phyloP scores from a whole-genome alignment of 2,888 invertebrate genomes.

The Anaspis maculata region DNA sequence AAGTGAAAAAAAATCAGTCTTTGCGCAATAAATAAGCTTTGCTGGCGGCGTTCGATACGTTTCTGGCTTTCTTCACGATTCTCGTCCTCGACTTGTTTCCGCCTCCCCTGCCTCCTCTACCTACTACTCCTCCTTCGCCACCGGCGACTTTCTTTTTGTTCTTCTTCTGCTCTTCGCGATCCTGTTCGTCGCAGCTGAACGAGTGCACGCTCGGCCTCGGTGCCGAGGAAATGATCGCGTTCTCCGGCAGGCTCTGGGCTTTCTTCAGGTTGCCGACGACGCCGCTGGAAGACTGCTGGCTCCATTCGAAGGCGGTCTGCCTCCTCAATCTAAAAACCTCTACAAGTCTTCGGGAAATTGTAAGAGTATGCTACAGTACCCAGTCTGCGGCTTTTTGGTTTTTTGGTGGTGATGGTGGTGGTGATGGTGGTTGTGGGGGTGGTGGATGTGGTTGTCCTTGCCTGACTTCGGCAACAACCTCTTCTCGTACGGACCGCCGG shows the following conservation, averaged over 20 bases:
- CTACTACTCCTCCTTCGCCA: too few species aligned
- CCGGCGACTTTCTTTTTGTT: too few species aligned
- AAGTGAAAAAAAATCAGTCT: too few species aligned
- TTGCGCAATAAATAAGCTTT: too few species aligned
- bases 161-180: conserved; percentile 25
- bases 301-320: conserved; percentile 24
- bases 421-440: too few species aligned
- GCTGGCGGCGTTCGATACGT: conserved; percentile 23
- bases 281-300: not conserved
- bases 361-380: too few species aligned
- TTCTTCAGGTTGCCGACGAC: conserved; percentile 23
- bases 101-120: too few species aligned
- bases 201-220: conserved; percentile 13
- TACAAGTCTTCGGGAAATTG: too few species aligned
- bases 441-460: too few species aligned
- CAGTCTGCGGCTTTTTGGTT: conserved; percentile 15
- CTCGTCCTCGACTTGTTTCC: too few species aligned
- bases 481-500: too few species aligned
- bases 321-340: conserved; percentile 25
- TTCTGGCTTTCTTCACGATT: conserved; percentile 32
- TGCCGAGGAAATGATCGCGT: conserved; percentile 11
- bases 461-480: too few species aligned
- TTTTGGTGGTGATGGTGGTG: not conserved
- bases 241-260: conserved; percentile 32
- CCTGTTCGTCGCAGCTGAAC: conserved; percentile 19